These are phyloP conservation scores for Periplaneta americana DNA, from an alignment of 1,140 invertebrate species.

Conservation along the genomic window DNA sequence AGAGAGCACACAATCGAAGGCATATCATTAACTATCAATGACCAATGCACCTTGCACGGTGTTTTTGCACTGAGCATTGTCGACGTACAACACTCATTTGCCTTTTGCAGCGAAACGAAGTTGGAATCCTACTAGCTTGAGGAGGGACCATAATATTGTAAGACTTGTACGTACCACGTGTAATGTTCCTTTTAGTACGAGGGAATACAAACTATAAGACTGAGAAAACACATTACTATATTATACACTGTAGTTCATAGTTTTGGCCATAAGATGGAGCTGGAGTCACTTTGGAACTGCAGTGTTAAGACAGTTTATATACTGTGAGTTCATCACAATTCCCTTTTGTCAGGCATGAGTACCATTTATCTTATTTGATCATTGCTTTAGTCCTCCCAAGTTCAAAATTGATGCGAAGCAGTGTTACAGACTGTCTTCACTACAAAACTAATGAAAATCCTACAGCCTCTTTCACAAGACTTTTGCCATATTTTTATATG, in stretches of 20 bases:
- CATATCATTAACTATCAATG: not conserved
- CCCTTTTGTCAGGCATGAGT: not conserved
- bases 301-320: not conserved
- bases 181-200: not conserved
- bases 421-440: no score
- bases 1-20: not conserved
- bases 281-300: not conserved
- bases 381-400: no score
- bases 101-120: not conserved
- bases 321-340: not conserved
- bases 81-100: not conserved
- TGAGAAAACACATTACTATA: conserved; percentile 12
- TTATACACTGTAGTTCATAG: conserved; percentile 10
- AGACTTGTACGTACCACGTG: not conserved
- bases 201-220: conserved; percentile 3
- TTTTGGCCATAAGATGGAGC: not conserved
- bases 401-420: no score
- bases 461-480: no score
- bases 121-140: conserved; percentile 1
- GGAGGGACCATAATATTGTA: conserved; percentile 12
- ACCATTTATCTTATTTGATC: not conserved
- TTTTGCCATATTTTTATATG: no score
- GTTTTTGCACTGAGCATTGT: not conserved
- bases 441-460: no score
- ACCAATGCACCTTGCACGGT: not conserved